Conservation (phyloP, 2,113 vertebrate genomes). For the Fukomys damarensis region DNA sequence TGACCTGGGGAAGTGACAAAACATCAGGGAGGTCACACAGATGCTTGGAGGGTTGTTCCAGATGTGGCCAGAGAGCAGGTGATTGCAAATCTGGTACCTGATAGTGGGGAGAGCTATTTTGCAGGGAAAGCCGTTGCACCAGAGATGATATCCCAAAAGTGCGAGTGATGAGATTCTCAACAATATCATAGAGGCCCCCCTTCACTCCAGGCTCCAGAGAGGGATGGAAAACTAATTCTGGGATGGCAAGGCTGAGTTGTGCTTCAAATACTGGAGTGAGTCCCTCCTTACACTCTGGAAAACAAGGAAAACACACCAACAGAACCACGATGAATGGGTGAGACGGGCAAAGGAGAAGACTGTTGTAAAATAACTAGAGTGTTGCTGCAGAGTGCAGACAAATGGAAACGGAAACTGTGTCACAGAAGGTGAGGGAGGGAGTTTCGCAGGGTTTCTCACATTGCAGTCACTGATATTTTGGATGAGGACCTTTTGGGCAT, state of each 20-base stretch:
- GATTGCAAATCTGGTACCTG: constrained; percentile 87
- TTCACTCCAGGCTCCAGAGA: constrained; percentile 88
- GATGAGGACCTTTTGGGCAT: neutral
- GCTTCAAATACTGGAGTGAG: constrained; percentile 91
- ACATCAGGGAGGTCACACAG: neutral
- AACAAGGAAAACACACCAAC: neutral
- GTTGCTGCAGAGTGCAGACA: neutral
- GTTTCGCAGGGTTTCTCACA: neutral
- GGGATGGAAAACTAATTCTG: constrained; percentile 93
- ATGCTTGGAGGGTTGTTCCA: accelerated
- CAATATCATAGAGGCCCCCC: constrained; percentile 88
- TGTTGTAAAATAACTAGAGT: neutral
- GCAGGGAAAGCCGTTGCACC: constrained; percentile 89
- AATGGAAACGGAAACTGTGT: neutral
- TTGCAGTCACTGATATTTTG: neutral
- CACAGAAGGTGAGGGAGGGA: neutral
- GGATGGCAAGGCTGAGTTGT: constrained; percentile 89
- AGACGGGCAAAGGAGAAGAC: neutral
- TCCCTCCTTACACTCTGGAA: constrained; percentile 87
- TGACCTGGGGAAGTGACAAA: constrained; percentile 83
- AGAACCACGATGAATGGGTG: neutral
- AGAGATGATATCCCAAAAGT: constrained; percentile 91
- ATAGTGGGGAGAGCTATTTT: constrained; percentile 88
- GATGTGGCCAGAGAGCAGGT: accelerated
- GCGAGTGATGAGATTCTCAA: constrained; percentile 89